Evolutionary conservation across 2,888 invertebrate genomes (phyloP).

Genomic region (Leptinotarsa juncta): DNA sequence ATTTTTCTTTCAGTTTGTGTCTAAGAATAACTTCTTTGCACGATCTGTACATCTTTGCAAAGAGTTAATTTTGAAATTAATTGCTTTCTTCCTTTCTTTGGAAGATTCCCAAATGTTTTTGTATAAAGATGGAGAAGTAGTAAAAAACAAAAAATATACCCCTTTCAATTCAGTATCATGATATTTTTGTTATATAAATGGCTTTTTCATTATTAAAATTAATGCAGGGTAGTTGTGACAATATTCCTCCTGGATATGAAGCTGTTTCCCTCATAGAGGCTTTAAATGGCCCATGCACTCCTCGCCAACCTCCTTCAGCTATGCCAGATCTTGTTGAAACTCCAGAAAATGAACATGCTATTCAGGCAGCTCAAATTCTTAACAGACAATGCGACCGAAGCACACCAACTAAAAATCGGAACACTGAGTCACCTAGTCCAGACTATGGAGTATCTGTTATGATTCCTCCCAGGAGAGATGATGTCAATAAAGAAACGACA

Average conservation of each 20-base stretch:
- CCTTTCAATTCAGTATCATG: too few species aligned
- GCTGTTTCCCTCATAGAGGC: slow-evolving; percentile 95
- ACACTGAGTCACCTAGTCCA: slow-evolving; percentile 64
- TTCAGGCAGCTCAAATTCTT: slow-evolving; percentile 77
- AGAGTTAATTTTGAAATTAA: too few species aligned
- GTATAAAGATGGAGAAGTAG: too few species aligned
- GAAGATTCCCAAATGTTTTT: too few species aligned
- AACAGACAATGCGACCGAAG: slow-evolving; percentile 70
- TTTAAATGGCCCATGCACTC: slow-evolving; percentile 87
- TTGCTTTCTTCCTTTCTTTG: too few species aligned
- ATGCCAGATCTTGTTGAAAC: slow-evolving; percentile 68
- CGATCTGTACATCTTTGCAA: too few species aligned
- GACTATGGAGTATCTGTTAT: slow-evolving; percentile 80
- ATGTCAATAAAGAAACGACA: slow-evolving; percentile 67
- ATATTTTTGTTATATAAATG: too few species aligned
- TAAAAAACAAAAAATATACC: too few species aligned
- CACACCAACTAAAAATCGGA: slow-evolving; percentile 63
- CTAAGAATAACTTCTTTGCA: too few species aligned
- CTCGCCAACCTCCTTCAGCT: slow-evolving; percentile 66
- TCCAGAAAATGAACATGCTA: slow-evolving; percentile 74
- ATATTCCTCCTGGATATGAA: slow-evolving; percentile 93
- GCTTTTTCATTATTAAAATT: neutral
- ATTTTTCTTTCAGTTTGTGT: too few species aligned
- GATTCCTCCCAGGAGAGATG: slow-evolving; percentile 71
- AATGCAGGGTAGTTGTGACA: slow-evolving; percentile 77